Conservation (phyloP, 2,888 invertebrate species). For the Cantharis flavilabris region DNA sequence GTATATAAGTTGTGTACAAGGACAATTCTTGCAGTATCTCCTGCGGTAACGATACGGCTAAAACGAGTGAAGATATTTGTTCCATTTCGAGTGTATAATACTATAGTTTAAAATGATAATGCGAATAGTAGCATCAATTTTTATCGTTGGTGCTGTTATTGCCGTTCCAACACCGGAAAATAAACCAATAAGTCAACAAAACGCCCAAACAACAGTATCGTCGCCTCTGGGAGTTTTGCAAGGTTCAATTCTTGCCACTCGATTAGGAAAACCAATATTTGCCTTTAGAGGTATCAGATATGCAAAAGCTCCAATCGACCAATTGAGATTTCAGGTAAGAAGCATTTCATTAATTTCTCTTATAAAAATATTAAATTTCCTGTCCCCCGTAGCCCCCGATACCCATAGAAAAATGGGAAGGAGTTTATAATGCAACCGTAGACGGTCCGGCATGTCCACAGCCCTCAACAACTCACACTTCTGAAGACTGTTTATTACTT, state of each 20-base stretch:
- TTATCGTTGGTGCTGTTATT: slow-evolving; percentile 25
- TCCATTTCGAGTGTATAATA: neutral
- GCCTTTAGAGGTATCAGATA: slow-evolving; percentile 41
- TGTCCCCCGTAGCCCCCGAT: slow-evolving; percentile 45
- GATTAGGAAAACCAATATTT: slow-evolving; percentile 40
- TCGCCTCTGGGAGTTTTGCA: slow-evolving; percentile 39
- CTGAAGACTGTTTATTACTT: slow-evolving; percentile 68
- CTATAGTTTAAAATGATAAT: slow-evolving; percentile 10
- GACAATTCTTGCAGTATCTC: neutral
- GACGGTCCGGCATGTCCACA: slow-evolving; percentile 53
- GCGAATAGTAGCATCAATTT: slow-evolving; percentile 7
- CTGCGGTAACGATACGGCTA: neutral
- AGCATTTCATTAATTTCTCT: neutral
- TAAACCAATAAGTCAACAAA: slow-evolving; percentile 35
- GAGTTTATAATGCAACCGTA: slow-evolving; percentile 47
- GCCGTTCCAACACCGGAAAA: slow-evolving; percentile 31
- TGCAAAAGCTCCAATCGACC: slow-evolving; percentile 45
- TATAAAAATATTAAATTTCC: neutral
- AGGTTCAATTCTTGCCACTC: slow-evolving; percentile 36
- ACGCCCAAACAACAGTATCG: slow-evolving; percentile 32
- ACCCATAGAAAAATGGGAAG: slow-evolving; percentile 49
- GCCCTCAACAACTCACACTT: slow-evolving; percentile 47
- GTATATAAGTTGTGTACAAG: neutral
- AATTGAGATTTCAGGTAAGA: slow-evolving; percentile 52
- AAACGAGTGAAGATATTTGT: slow-evolving; percentile 1